Base-by-base conservation (phyloP, 2,797 vertebrate genomes). In the Tokudaia tokunoshimensis region DNA sequence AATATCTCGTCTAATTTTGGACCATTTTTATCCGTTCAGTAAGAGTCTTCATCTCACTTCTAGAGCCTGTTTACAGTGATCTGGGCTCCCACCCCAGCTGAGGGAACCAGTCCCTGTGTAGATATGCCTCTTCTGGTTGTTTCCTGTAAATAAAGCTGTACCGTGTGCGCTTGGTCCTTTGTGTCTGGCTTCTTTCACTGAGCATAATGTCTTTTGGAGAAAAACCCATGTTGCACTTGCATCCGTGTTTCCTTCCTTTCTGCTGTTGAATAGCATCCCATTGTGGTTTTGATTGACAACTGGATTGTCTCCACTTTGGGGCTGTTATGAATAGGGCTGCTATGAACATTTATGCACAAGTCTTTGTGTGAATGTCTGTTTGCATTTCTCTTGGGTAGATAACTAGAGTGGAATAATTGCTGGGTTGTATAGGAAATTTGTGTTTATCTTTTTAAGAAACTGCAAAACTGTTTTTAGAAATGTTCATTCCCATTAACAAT, bases 401-500 rank as follows among this genome's bases (percentile, higher is more conserved):
- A 95, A 91, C 81, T 80, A 89, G 59, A 83, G 29, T 74, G 75
- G 86, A 92, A 93, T 94, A 94, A 96, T 95, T 92, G 86, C 78
- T 80, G 55, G 82, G 57, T 94, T 34, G 7, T 87, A 70, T 41
- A 82, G 92, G 94, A 94, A 95, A 96, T 97, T 92, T 92, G 63
- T 96, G 61, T 93, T 97, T 95, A 94, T 95, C 74, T 96, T 96
- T 94, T 95, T 52, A 94, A 96, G 92, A 96, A 97, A 95, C 85
- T 91, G 87, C 75, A 80, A 83, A 87, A 92, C 44, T 84, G 29
- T 94, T 97, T 97, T 95, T 85, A 81, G 88, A 96, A 94, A 70
- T 44, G 52, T 83, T 92, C 13, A 91, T 92, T 94, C 17, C 67
- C 84, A 75, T 89, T 31, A 95, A 79, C 83, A 92, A 52, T 79